Conservation (phyloP, 2,888 invertebrate genomes). For the Dione vanillae region DNA sequence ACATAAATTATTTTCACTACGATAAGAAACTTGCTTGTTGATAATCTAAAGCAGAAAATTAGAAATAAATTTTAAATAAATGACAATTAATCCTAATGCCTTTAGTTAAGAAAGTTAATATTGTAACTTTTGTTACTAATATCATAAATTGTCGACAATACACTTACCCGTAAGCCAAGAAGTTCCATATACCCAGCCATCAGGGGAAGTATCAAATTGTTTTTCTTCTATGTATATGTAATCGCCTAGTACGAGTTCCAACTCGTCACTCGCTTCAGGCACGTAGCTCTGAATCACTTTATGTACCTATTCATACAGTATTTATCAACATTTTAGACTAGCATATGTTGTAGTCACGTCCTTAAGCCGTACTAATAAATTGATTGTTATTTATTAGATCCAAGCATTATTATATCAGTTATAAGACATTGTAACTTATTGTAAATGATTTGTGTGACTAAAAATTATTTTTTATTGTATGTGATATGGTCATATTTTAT, state of each 20-base stretch:
- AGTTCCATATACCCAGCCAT: slow-evolving; percentile 94
- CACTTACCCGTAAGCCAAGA: slow-evolving; percentile 90
- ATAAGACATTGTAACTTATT: not conserved
- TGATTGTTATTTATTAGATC: slow-evolving; percentile 14
- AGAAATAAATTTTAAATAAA: not conserved
- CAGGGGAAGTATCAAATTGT: slow-evolving; percentile 88
- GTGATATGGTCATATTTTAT: too few species aligned
- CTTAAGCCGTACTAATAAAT: not conserved
- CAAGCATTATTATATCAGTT: slow-evolving; percentile 12
- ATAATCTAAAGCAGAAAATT: too few species aligned
- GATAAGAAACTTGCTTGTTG: too few species aligned
- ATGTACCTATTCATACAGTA: slow-evolving; percentile 82
- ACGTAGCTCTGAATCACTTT: slow-evolving; percentile 91
- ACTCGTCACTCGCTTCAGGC: slow-evolving; percentile 91
- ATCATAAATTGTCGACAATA: slow-evolving; percentile 16
- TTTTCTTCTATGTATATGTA: slow-evolving; percentile 92
- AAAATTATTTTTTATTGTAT: not conserved
- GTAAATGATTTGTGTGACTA: not conserved
- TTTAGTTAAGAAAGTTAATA: not conserved
- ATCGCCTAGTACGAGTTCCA: slow-evolving; percentile 93
- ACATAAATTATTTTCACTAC: too few species aligned
- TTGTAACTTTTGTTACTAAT: not conserved
- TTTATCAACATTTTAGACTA: slow-evolving; percentile 10
- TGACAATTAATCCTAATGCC: not conserved
- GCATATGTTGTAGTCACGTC: not conserved